Evolutionary conservation across 2,113 vertebrate genomes (phyloP).

Genomic region (Odocoileus virginianus): DNA sequence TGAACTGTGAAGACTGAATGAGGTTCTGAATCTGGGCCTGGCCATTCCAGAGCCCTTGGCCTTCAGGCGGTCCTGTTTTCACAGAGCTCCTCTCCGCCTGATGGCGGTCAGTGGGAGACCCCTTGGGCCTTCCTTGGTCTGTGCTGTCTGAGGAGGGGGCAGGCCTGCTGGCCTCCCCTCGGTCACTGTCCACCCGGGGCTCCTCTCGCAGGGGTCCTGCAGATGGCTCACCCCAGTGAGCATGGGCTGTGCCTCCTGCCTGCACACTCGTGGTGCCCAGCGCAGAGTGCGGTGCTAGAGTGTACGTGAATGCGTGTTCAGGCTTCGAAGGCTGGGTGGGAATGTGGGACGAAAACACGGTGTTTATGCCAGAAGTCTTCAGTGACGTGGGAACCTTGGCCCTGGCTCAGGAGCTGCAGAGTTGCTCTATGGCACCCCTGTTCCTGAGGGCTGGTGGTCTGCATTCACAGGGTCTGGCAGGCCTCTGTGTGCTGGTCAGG

Average conservation of each 20-base stretch:
- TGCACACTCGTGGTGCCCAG: neutral
- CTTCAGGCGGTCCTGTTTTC: neutral
- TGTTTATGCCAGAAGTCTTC: neutral
- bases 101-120: neutral
- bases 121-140: neutral
- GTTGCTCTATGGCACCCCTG: neutral
- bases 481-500: no score
- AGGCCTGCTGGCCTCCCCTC: neutral
- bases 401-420: neutral
- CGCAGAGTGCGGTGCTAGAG: no score
- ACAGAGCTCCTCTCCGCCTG: neutral
- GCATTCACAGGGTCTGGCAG: fast-evolving
- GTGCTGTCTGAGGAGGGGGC: fast-evolving
- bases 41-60: neutral
- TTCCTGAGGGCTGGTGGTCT: neutral
- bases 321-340: neutral
- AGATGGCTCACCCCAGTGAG: neutral
- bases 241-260: fast-evolving
- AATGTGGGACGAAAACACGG: fast-evolving
- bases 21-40: neutral
- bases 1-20: neutral
- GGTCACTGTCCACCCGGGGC: fast-evolving
- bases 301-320: neutral
- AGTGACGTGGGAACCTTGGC: neutral
- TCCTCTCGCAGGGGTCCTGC: neutral